These are phyloP conservation scores for Equus quagga DNA, from an alignment of 2,113 vertebrate species.

Conservation along the genomic window DNA sequence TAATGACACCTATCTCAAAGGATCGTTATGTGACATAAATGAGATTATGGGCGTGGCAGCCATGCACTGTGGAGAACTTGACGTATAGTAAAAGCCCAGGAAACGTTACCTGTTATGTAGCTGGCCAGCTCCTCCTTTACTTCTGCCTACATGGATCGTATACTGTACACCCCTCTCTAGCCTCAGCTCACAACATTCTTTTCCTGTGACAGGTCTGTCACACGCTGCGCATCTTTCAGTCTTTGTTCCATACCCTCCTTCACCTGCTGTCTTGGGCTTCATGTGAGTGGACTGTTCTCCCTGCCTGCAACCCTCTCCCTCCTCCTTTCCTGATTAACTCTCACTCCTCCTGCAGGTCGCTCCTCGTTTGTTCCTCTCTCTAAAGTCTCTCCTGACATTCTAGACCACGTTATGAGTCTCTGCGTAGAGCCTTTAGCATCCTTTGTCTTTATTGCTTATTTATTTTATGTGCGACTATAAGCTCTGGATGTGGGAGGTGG, in stretches of 20 bases:
- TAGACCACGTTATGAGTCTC: background rate
- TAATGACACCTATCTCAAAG: background rate
- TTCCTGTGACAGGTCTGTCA: background rate
- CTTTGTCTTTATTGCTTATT: background rate
- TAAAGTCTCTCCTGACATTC: background rate
- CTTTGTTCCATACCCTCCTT: background rate
- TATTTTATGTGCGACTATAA: background rate
- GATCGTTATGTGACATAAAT: background rate
- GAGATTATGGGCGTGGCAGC: background rate
- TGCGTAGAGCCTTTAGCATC: background rate
- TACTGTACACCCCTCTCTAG: background rate
- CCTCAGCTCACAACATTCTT: background rate
- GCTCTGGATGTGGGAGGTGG: background rate
- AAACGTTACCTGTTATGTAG: background rate
- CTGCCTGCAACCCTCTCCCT: background rate
- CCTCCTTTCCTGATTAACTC: background rate
- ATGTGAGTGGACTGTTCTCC: background rate
- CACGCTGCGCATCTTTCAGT: background rate
- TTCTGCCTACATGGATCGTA: background rate
- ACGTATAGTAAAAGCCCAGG: background rate
- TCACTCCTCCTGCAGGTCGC: background rate
- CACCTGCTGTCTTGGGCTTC: background rate
- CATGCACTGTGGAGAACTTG: background rate
- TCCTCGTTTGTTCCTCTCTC: background rate
- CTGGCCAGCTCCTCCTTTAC: background rate